A percentile compares a stretch with the other conserved stretches of the same genome.
These are phyloP conservation scores for Euwallacea fornicatus DNA, from an alignment of 1,140 invertebrate species.

Conservation along the genomic window DNA sequence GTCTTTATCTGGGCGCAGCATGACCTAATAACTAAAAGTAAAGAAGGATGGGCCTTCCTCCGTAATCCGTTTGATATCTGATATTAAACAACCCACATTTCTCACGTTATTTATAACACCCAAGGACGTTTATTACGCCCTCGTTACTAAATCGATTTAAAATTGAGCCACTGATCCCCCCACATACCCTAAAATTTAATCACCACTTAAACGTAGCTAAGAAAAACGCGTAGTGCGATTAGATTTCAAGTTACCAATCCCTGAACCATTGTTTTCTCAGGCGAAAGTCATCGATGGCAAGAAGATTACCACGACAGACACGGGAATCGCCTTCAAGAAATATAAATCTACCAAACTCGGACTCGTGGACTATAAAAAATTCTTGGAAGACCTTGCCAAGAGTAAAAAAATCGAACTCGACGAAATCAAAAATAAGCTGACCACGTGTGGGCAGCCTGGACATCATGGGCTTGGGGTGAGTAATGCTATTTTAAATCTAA, in stretches of 20 bases:
- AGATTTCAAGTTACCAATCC: not conserved
- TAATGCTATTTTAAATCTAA: constrained; percentile 14
- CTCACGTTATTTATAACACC: constrained; percentile 1
- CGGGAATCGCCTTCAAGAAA: constrained; percentile 69
- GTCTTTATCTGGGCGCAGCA: too few species aligned
- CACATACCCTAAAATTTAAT: not conserved
- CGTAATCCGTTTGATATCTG: too few species aligned
- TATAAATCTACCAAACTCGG: constrained; percentile 61
- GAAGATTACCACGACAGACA: constrained; percentile 70
- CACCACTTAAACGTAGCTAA: not conserved
- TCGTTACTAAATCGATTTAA: not conserved
- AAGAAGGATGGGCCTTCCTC: too few species aligned
- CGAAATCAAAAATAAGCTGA: constrained; percentile 62
- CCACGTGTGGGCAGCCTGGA: constrained; percentile 59
- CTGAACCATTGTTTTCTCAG: constrained; percentile 13
- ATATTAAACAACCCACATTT: too few species aligned
- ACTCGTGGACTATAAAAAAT: constrained; percentile 61
- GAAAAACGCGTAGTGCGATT: not conserved
- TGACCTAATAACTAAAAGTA: too few species aligned
- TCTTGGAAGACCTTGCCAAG: constrained; percentile 62
- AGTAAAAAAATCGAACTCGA: constrained; percentile 59
- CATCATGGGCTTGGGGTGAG: constrained; percentile 51
- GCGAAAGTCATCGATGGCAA: constrained; percentile 72
- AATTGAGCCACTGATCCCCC: not conserved
- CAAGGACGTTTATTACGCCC: not conserved